Evolutionary conservation across 2,113 vertebrate genomes (phyloP).

Genomic region (Macaca fascicularis): T2T-MFA8v1.1 NC_088379.1:3143001-3143500

Average conservation of each 20-base stretch:
- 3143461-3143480: not conserved
- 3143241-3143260: not conserved
- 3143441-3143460: too few species aligned
- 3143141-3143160: not conserved
- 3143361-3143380: not conserved
- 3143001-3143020: not conserved
- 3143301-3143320: slow-evolving; percentile 57
- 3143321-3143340: not conserved
- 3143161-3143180: rapidly evolving
- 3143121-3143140: not conserved
- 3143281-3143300: not conserved
- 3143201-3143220: not conserved
- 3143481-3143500: rapidly evolving
- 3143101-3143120: not conserved
- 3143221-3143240: rapidly evolving
- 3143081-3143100: not conserved
- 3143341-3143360: too few species aligned
- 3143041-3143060: not conserved
- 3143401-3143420: not conserved
- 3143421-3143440: not conserved
- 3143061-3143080: rapidly evolving
- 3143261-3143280: rapidly evolving
- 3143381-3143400: not conserved
- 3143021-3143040: not conserved
- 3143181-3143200: rapidly evolving